These are phyloP conservation scores for Strigops habroptila DNA, from an alignment of 2,113 vertebrate genomes.

Conservation along the genomic window DNA sequence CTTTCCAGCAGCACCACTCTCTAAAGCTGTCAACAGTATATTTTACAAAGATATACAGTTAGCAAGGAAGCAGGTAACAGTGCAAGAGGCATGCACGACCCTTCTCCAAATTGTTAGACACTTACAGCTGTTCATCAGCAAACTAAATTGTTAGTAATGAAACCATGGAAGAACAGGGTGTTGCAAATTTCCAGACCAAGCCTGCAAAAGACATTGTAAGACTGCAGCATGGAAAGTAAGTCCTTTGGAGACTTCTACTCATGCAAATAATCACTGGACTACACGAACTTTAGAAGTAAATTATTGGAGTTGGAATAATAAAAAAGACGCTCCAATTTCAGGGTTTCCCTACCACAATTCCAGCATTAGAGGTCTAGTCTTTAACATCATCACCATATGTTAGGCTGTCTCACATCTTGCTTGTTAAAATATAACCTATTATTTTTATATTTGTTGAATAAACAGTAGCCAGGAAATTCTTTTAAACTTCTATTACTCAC, in stretches of 20 bases:
- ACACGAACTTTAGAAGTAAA: constrained; percentile 29
- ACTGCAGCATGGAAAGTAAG: constrained; percentile 21
- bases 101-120: not conserved
- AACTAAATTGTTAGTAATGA: not conserved
- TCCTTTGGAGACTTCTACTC: constrained; percentile 40
- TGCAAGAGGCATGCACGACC: not conserved
- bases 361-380: not conserved
- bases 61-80: not conserved
- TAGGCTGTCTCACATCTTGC: constrained; percentile 27
- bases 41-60: constrained; percentile 22
- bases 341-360: constrained; percentile 39
- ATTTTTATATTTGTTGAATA: constrained; percentile 56
- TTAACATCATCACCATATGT: constrained; percentile 58
- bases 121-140: not conserved
- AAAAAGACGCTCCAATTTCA: constrained; percentile 31
- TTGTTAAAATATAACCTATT: constrained; percentile 22
- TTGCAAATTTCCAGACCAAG: constrained; percentile 27
- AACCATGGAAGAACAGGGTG: constrained; percentile 19
- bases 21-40: constrained; percentile 48
- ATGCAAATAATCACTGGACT: constrained; percentile 33
- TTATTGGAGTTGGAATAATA: constrained; percentile 48
- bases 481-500: constrained; percentile 50
- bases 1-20: constrained; percentile 46
- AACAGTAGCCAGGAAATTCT: constrained; percentile 65
- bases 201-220: constrained; percentile 52